These are phyloP conservation scores for Drosophila pseudotakahashii DNA, from an alignment of 2,888 invertebrate genomes.

Conservation along the genomic window DNA sequence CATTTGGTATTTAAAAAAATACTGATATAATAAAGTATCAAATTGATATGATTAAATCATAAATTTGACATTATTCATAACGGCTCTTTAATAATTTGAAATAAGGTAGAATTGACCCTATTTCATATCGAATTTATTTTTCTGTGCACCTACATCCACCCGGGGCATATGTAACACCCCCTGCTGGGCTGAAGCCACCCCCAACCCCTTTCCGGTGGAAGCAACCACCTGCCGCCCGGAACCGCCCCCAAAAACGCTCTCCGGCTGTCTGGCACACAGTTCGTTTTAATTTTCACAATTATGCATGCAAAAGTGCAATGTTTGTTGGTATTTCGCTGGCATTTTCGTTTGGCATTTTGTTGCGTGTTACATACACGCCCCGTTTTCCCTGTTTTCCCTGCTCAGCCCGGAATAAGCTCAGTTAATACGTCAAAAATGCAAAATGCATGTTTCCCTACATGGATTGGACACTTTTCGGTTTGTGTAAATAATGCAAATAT, in stretches of 20 bases:
- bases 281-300: conserved; percentile 77
- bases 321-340: conserved; percentile 63
- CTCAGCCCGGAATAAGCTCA: conserved; percentile 50
- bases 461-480: conserved; percentile 25
- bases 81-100: no score
- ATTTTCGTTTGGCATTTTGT: conserved; percentile 60
- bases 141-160: no score
- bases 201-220: conserved; percentile 1
- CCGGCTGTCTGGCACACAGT: conserved; percentile 52
- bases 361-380: conserved; percentile 60
- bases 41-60: no score
- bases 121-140: no score
- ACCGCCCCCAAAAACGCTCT: conserved; percentile 21
- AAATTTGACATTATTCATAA: no score
- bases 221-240: conserved; percentile 6
- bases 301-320: conserved; percentile 77
- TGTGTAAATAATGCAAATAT: conserved; percentile 22
- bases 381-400: not conserved
- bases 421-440: conserved; percentile 69
- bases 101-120: no score
- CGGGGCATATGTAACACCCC: no score
- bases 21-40: no score
- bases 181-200: not conserved
- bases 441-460: conserved; percentile 57
- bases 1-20: no score